Conservation (phyloP, 2,113 vertebrate genomes). For the Nycticorax nycticorax region DNA sequence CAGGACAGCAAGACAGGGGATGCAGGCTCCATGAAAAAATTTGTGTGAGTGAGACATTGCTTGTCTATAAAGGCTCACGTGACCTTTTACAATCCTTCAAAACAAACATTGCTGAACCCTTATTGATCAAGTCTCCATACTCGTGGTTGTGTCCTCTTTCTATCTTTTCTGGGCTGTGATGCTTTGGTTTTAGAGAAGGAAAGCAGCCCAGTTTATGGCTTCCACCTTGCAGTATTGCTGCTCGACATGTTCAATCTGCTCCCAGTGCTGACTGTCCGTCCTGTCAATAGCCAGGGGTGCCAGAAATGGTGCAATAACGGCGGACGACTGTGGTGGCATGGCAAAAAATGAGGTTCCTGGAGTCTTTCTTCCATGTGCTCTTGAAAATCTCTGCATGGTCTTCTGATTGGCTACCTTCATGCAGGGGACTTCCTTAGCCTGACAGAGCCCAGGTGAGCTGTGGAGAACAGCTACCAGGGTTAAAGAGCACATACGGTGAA, state of each 20-base stretch:
- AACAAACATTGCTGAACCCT: background rate
- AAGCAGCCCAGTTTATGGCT: background rate
- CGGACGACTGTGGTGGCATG: background rate
- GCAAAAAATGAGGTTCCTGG: background rate
- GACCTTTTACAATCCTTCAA: background rate
- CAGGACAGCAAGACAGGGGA: background rate
- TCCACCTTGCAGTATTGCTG: background rate
- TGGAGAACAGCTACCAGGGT: background rate
- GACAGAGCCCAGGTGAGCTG: background rate
- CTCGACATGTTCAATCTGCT: background rate
- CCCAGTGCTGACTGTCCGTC: background rate
- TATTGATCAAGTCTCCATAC: background rate
- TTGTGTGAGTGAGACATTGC: background rate
- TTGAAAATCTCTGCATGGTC: background rate
- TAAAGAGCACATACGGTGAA: background rate
- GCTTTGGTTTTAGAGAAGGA: background rate
- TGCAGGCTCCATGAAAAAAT: background rate
- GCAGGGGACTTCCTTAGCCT: background rate
- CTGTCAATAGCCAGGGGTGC: background rate
- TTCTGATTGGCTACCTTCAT: background rate
- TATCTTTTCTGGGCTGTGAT: background rate
- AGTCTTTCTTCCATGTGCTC: background rate
- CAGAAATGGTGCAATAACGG: background rate
- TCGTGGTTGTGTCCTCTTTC: background rate
- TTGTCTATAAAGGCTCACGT: background rate